phyloP scores from a whole-genome alignment of 2,888 invertebrate genomes.

The Cepaea hortensis region DNA sequence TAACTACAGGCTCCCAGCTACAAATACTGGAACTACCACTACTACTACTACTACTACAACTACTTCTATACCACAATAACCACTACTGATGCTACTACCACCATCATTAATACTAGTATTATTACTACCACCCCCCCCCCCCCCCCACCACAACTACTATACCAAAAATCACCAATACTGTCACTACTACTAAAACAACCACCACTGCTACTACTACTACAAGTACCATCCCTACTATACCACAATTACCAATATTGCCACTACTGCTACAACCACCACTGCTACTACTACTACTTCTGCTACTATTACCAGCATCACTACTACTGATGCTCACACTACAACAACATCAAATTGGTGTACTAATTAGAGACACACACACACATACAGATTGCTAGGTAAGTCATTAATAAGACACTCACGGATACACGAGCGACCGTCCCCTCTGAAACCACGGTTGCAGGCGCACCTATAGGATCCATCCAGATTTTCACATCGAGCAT shows the following conservation, averaged over 20 bases:
- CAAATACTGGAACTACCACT: too few relatives aligned
- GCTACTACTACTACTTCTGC: too few relatives aligned
- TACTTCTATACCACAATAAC: too few relatives aligned
- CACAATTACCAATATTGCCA: not conserved
- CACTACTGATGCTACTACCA: too few relatives aligned
- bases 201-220: too few relatives aligned
- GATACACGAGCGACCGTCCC: conserved; percentile 53
- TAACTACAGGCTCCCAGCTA: too few relatives aligned
- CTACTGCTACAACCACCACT: not conserved
- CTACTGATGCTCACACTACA: not conserved
- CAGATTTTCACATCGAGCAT: conserved; percentile 92
- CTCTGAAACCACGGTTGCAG: conserved; percentile 80
- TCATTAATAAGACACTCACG: conserved; percentile 49
- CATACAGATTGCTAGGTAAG: not conserved
- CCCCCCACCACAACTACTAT: too few relatives aligned
- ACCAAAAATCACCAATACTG: too few relatives aligned
- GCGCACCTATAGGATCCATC: conserved; percentile 92
- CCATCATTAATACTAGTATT: too few relatives aligned
- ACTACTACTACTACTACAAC: too few relatives aligned
- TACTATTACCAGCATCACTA: not conserved
- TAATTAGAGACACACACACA: not conserved
- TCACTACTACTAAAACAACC: too few relatives aligned
- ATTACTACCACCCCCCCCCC: too few relatives aligned
- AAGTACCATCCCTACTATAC: not conserved
- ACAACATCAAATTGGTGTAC: not conserved